Evolutionary conservation across 2,888 invertebrate species (phyloP), one percentile per base, ranked within the genome.

Genomic region (Rhagonycha fulva): DNA sequence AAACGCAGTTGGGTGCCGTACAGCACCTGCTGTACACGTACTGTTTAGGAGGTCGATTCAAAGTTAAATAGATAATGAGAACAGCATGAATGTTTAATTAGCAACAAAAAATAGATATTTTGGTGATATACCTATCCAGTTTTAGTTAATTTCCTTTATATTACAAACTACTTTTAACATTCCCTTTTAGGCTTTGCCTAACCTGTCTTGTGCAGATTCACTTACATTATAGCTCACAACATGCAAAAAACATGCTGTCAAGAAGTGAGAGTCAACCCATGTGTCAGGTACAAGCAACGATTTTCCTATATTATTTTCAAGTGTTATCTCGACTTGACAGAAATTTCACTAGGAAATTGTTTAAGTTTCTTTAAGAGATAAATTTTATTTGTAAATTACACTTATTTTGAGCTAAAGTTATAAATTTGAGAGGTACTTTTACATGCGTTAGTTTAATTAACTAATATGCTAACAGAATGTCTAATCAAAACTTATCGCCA

Each of bases 191-290:
- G n/a, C 47, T 47, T 47, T 47, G 47, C 47, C 7, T n/a, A 47
- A 47, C 80, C 80, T 82, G 82, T 82, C 82, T 74, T 71, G 74
- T 74, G 71, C 81, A 82, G 82, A 68, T 62, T 62, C 76, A 76
- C 71, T 77, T 79, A 80, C 80, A 81, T 82, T 81, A 82, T 75
- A 71, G 79, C 77, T 74, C 78, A 80, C 79, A 80, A 75, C 79
- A 80, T 77, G 80, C 81, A 80, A 80, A 62, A 82, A 82, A 80
- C 80, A 78, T 80, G 60, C 66, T 74, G 74, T 74, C 62, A 62
- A 74, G 14, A 62, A 32, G 66, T 70, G 66, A 61, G 47, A 70
- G 74, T 74, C 63, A 74, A 74, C 69, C 70, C 60, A 70, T n/a
- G 66, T 74, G 74, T 70, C 74, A 74, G n/a, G 66, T 70, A 72